A percentile compares a stretch with the other conserved stretches of the same genome.
These are phyloP conservation scores for Amphiduros pacificus DNA, from an alignment of 2,888 invertebrate genomes.

Conservation along the genomic window DNA sequence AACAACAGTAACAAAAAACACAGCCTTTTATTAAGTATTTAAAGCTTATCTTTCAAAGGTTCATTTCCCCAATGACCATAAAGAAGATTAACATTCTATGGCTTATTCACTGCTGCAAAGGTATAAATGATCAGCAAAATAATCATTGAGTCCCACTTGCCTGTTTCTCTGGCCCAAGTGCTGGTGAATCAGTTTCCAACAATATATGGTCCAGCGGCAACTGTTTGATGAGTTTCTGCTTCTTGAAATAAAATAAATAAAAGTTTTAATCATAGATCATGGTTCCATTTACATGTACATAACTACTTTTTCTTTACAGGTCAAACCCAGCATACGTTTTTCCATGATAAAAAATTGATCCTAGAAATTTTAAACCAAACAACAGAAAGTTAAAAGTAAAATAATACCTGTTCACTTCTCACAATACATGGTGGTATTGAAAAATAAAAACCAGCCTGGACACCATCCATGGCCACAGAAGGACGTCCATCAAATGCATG, in stretches of 20 bases:
- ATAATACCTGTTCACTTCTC: slow-evolving; percentile 56
- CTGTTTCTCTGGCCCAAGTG: slow-evolving; percentile 58
- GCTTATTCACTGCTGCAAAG: background rate
- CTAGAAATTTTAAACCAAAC: background rate
- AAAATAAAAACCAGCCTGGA: slow-evolving; percentile 58
- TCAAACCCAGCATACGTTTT: background rate
- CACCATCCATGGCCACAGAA: slow-evolving; percentile 55
- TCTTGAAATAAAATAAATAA: slow-evolving; percentile 36
- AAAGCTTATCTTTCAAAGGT: no score
- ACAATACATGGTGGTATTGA: slow-evolving; percentile 59
- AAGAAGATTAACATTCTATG: background rate
- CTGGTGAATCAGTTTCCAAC: slow-evolving; percentile 62
- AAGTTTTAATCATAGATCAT: no score
- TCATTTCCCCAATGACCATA: no score
- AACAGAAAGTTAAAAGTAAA: no score
- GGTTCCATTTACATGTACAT: no score
- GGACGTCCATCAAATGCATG: slow-evolving; percentile 61
- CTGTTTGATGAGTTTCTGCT: slow-evolving; percentile 51
- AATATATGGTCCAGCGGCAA: slow-evolving; percentile 58
- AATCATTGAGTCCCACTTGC: no score
- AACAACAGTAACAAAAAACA: background rate
- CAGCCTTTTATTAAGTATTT: no score
- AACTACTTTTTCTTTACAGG: no score
- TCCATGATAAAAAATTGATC: background rate
- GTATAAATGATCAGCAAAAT: background rate